These are phyloP conservation scores for Lycophotia porphyrea DNA, from an alignment of 2,888 invertebrate genomes.

Conservation along the genomic window DNA sequence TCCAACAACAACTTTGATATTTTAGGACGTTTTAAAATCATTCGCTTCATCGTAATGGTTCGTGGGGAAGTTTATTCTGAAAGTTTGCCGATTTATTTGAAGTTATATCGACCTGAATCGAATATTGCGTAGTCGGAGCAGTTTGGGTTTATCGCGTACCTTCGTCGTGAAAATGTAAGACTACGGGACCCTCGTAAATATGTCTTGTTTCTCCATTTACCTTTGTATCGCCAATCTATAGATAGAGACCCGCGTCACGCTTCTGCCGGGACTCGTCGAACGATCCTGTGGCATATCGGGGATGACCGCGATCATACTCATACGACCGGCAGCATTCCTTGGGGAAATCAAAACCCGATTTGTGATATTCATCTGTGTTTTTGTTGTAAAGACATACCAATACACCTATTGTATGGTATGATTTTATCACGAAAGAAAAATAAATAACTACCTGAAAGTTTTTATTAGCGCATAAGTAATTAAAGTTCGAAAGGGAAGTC, in stretches of 20 bases:
- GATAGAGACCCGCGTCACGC: slow-evolving; percentile 75
- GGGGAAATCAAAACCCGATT: slow-evolving; percentile 84
- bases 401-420: slow-evolving; percentile 23
- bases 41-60: slow-evolving; percentile 52
- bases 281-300: slow-evolving; percentile 75
- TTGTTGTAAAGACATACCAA: slow-evolving; percentile 56
- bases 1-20: slow-evolving; percentile 52
- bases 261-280: slow-evolving; percentile 75
- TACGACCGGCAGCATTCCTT: slow-evolving; percentile 70
- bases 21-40: slow-evolving; percentile 66
- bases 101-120: slow-evolving; percentile 67
- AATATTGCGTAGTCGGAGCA: slow-evolving; percentile 68
- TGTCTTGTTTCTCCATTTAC: slow-evolving; percentile 78
- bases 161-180: slow-evolving; percentile 72
- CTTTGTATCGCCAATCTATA: slow-evolving; percentile 74
- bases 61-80: slow-evolving; percentile 46
- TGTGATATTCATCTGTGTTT: slow-evolving; percentile 76
- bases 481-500: slow-evolving; percentile 53
- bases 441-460: slow-evolving; percentile 33
- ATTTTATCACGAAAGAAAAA: slow-evolving; percentile 18
- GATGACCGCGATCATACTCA: slow-evolving; percentile 81
- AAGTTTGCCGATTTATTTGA: slow-evolving; percentile 66
- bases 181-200: slow-evolving; percentile 79
- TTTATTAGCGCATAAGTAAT: slow-evolving; percentile 49
- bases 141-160: slow-evolving; percentile 70